Base-by-base conservation (phyloP, 1,140 invertebrate genomes). In the Daktulosphaira vitifoliae region DNA sequence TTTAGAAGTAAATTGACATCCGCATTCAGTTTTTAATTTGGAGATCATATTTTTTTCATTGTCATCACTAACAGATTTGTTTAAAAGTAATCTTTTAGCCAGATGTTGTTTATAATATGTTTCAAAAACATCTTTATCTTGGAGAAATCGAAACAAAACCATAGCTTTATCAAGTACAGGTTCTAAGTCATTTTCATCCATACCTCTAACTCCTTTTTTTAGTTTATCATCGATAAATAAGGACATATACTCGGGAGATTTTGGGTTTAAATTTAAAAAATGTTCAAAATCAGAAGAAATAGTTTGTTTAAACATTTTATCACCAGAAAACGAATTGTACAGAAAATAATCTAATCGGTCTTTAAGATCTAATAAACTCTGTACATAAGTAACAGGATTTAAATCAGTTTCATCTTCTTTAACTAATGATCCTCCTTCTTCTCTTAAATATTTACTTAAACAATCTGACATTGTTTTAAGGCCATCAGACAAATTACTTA, bases 21-120 rank as follows among this genome's bases (percentile, higher is more conserved):
- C 96, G 82, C 96, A 99, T 81, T 99, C 96, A 81, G 95, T 97
- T 92, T 96, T 99, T 71, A 99, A 81, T 82, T 99, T 99, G 67
- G 95, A 96, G 80, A 99, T 98, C 96, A 99, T 99, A 76, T 96
- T 98, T 75, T 99, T 99, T 77, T 99, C 97, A 70, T 92, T 94
- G 79, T 99, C 97, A 78, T 99, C 96, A 2, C 94, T 98, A 29
- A 97, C 92, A 67, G 93, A 97, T 79, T 98, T 99, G 77, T 98
- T 98, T 52, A 99, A 82, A 52, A 99, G 81, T 59, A 99, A 81
- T 68, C 97, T 82, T 76, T 99, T 98, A 23, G 96, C 96, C 70
- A 99, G 82, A 79, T 99, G 96, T 76, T 98, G 95, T 76, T 99
- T 99, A 74, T 99, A 99, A 78, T 98, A 99, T 50, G 95, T 84